Percentiles rank a stretch among this genome's conserved stretches.
These are phyloP conservation scores for Melipona bicolor DNA, from an alignment of 2,888 invertebrate genomes.

Conservation along the genomic window DNA sequence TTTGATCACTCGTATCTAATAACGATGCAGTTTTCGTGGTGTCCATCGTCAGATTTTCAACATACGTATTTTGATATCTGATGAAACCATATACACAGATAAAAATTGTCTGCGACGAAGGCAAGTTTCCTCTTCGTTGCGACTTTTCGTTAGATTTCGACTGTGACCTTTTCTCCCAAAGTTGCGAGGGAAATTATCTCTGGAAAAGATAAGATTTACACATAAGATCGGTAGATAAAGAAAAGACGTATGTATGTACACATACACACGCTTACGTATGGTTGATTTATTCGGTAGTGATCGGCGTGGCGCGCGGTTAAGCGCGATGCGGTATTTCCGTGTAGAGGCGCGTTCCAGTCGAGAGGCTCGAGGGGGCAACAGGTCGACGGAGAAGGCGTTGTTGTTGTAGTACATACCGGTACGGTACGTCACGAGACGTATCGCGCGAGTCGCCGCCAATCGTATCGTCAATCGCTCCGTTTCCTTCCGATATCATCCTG, in stretches of 20 bases:
- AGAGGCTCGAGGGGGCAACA: conserved; percentile 49
- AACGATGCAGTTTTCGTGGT: too few species aligned
- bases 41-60: too few species aligned
- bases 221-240: not conserved
- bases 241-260: not conserved
- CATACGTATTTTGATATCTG: too few species aligned
- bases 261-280: too few species aligned
- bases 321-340: conserved; percentile 26
- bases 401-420: not conserved
- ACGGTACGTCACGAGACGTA: not conserved
- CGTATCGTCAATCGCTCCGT: conserved; percentile 10
- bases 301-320: not conserved
- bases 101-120: not conserved
- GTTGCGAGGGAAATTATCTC: not conserved
- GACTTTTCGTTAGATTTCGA: not conserved
- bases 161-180: not conserved
- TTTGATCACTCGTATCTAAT: too few species aligned
- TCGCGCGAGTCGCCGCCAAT: not conserved
- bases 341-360: conserved; percentile 44
- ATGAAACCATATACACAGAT: too few species aligned
- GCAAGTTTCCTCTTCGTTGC: not conserved
- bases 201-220: not conserved
- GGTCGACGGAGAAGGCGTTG: conserved; percentile 44
- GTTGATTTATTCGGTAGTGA: not conserved
- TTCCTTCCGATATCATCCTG: not conserved